Base-by-base conservation (phyloP, 2,113 vertebrate genomes). In the Megaceryle torquata region DNA sequence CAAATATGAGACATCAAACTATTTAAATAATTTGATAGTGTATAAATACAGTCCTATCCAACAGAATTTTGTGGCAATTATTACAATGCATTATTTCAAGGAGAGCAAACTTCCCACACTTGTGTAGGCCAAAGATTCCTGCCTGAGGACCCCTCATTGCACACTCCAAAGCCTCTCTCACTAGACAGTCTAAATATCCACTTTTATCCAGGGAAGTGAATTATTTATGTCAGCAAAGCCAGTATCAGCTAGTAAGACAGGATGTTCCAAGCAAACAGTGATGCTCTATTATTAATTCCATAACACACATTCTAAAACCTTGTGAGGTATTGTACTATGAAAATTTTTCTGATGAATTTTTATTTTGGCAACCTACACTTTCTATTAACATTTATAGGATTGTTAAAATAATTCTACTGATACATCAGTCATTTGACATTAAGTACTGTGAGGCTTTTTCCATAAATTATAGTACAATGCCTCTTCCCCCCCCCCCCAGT, bases 211-310 rank as follows among this genome's bases (percentile, higher is more conserved):
- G 28, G 61, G 4, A 65, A 91, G 84, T 89, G 60, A 92, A 92
- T 91, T 95, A 93, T 78, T 96, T 65, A 80, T 65, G 37, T n/a
- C n/a, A 90, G 68, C 46, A 89, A 91, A 85, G 14, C 22, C 53
- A 85, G 4, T 48, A 84, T 35, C 53, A 89, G 48, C 43, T 43
- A 84, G 48, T 41, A 88, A 86, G 50, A 79, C 28, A 77, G 41
- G 24, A 17, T 59, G n/a, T 63, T 96, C 86, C 72, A 88, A 90
- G 76, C 10, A 88, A 90, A 83, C 9, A 28, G 8, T 43, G 28
- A 41, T 70, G n/a, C 22, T 80, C 25, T 59, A 31, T 53, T 63
- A 48, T 29, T 29, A 86, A 67, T 68, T 70, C 46, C 78, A 11
- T 24, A 86, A 35, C 4, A 59, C 46, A 6, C 17, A 29, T 74